Conservation (phyloP, 2,113 vertebrate genomes). For the human region DNA sequence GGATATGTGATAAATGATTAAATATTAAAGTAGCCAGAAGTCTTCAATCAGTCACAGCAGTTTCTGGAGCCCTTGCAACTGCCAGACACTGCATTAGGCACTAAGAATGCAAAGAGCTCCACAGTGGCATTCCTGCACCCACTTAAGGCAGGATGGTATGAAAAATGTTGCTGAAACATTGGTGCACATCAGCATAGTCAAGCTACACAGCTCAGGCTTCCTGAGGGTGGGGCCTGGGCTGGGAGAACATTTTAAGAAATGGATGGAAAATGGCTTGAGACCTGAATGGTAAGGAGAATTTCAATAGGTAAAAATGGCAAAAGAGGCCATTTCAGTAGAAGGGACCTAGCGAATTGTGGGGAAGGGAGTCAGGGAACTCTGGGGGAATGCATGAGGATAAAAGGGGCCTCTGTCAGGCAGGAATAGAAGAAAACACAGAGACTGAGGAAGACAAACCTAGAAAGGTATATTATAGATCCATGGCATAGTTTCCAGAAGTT, state of each 20-base stretch:
- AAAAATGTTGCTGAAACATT: neutral
- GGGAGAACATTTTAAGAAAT: neutral
- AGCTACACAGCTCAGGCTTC: neutral
- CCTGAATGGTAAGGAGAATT: neutral
- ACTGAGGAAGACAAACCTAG: neutral
- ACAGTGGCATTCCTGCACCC: fast-evolving
- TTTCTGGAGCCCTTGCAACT: neutral
- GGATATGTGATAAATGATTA: neutral
- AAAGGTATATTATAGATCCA: neutral
- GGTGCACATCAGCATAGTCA: fast-evolving
- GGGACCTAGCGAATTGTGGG: neutral
- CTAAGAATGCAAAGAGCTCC: neutral
- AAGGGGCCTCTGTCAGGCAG: neutral
- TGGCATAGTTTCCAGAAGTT: neutral
- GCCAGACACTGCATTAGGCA: neutral
- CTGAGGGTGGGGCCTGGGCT: no score
- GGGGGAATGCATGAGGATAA: neutral
- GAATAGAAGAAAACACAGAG: neutral
- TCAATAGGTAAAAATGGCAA: neutral
- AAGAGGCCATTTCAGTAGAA: neutral
- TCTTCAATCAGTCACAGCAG: neutral
- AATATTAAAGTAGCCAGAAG: neutral
- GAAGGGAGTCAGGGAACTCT: neutral
- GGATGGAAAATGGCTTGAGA: neutral
- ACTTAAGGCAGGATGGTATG: fast-evolving